These are phyloP conservation scores for Drosophila ananassae DNA, from an alignment of 1,140 invertebrate species.

Conservation along the genomic window DNA sequence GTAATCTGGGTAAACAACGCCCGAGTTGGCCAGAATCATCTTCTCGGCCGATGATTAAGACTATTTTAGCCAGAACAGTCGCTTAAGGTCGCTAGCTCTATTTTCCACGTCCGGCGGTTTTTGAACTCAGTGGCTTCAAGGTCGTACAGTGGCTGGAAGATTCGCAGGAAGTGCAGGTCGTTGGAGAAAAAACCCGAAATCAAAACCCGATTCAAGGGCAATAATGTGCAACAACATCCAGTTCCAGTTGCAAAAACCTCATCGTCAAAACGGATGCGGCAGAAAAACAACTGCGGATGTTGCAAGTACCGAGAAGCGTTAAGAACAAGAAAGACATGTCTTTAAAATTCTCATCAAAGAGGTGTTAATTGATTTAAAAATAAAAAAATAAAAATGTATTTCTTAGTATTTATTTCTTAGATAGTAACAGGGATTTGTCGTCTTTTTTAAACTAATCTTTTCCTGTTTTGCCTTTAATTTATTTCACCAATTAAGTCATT, in stretches of 20 bases:
- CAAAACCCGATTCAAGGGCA: conserved; percentile 61
- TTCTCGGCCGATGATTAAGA: conserved; percentile 36
- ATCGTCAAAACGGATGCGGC: conserved; percentile 68
- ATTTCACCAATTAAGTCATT: background rate
- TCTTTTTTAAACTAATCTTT: too few relatives aligned
- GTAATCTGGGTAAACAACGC: conserved; percentile 22
- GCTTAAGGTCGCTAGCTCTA: conserved; percentile 5
- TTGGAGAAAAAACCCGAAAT: conserved; percentile 52
- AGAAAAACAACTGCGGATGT: conserved; percentile 49
- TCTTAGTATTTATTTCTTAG: background rate
- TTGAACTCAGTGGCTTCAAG: conserved; percentile 58
- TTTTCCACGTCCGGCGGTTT: conserved; percentile 32
- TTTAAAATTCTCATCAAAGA: conserved; percentile 10
- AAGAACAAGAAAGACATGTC: conserved; percentile 20
- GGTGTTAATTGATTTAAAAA: conserved; percentile 15
- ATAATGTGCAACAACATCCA: conserved; percentile 51
- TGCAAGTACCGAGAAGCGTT: conserved; percentile 38
- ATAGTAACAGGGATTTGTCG: background rate
- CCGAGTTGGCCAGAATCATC: conserved; percentile 13
- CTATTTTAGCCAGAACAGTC: conserved; percentile 39
- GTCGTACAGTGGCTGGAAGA: conserved; percentile 18
- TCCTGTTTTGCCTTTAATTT: background rate
- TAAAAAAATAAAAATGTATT: background rate
- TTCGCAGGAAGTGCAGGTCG: conserved; percentile 67
- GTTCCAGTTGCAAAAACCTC: conserved; percentile 26